These are phyloP conservation scores for Myanophis thanlyinensis DNA, from an alignment of 2,113 vertebrate species.

Conservation along the genomic window DNA sequence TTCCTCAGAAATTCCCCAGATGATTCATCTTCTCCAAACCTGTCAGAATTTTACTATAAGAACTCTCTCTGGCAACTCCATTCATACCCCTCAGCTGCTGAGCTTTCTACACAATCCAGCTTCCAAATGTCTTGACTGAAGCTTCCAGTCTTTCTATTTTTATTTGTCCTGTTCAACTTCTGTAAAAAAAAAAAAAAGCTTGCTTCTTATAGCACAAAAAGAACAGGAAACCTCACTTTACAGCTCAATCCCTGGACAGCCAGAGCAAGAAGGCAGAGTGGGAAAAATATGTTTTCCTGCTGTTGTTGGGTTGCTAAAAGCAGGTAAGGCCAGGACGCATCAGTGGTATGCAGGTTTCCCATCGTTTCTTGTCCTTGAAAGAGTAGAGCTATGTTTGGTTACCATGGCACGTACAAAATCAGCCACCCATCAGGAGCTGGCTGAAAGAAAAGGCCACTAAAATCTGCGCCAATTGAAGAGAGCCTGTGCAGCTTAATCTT, in stretches of 20 bases:
- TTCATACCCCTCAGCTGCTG: background rate
- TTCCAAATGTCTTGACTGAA: background rate
- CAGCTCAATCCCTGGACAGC: background rate
- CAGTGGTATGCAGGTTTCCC: background rate
- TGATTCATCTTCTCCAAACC: background rate
- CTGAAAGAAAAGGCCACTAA: background rate
- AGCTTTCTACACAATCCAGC: background rate
- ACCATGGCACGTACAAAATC: background rate
- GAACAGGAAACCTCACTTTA: constrained; percentile 1
- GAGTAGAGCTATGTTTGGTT: background rate
- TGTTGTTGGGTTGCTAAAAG: constrained; percentile 2
- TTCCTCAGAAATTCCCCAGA: background rate
- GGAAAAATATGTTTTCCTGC: background rate
- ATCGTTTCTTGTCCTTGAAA: background rate
- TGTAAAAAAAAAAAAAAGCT: background rate
- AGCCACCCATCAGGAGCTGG: background rate
- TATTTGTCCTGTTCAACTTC: background rate
- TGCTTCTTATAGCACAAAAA: background rate
- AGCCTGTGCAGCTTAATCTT: background rate
- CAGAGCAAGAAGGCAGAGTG: background rate
- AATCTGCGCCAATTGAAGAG: background rate
- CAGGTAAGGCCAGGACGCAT: background rate
- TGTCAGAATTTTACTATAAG: background rate
- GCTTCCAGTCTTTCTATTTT: background rate
- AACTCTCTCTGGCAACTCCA: background rate